Evolutionary conservation across 92 coral and sea anemone species (phyloP).

Genomic region (Desmophyllum pertusum): DNA sequence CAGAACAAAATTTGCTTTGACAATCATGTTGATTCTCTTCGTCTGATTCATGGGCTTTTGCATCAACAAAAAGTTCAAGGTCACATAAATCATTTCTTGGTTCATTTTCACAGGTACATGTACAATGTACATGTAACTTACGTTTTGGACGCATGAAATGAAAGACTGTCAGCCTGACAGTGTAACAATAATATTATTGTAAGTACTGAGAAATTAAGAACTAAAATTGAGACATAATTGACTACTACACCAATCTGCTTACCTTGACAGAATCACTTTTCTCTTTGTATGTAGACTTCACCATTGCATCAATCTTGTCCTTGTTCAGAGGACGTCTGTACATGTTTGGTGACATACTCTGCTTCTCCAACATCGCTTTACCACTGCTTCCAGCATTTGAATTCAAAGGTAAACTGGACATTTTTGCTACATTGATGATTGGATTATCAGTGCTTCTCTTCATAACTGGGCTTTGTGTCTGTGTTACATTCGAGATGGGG

Average conservation of each 20-base stretch:
- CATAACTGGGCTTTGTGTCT: slow-evolving; percentile 44
- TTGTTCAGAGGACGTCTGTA: slow-evolving; percentile 55
- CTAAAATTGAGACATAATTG: too few relatives aligned
- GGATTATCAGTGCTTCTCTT: slow-evolving; percentile 39
- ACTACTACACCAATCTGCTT: neutral
- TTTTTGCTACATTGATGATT: neutral
- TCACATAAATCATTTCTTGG: too few relatives aligned
- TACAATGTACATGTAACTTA: too few relatives aligned
- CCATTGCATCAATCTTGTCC: slow-evolving; percentile 61
- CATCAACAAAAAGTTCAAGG: too few relatives aligned
- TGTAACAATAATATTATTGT: too few relatives aligned
- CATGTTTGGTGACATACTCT: slow-evolving; percentile 47
- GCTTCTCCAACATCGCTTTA: slow-evolving; percentile 31
- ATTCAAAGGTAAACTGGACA: slow-evolving; percentile 11
- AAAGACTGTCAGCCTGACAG: too few relatives aligned
- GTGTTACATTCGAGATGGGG: slow-evolving; percentile 9
- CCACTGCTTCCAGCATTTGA: slow-evolving; percentile 52
- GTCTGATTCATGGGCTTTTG: too few relatives aligned
- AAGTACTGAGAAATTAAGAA: too few relatives aligned
- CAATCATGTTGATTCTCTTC: too few relatives aligned
- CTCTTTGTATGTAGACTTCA: slow-evolving; percentile 57
- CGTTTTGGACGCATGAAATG: too few relatives aligned
- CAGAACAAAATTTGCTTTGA: too few relatives aligned
- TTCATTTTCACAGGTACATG: too few relatives aligned
- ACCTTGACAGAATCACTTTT: slow-evolving; percentile 75